Percentiles rank a stretch among this genome's conserved stretches.
phyloP scores from a whole-genome alignment of 2,113 vertebrate genomes.

The Tretioscincus oriximinensis region DNA sequence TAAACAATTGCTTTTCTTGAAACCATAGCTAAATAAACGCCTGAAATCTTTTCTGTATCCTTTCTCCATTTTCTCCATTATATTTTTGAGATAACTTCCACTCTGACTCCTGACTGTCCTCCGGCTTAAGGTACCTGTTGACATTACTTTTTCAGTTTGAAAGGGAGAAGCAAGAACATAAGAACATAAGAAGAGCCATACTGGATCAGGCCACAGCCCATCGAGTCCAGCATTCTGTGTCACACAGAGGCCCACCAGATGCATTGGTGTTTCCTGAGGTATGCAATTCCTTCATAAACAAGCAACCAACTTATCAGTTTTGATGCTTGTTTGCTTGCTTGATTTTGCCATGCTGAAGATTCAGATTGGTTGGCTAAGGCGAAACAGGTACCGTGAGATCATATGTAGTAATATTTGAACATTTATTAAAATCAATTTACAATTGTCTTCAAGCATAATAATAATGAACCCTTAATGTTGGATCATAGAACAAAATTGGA shows the following conservation, averaged over 20 bases:
- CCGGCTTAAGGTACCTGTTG: constrained; percentile 15
- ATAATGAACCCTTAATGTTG: too few relatives aligned
- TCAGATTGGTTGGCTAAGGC: too few relatives aligned
- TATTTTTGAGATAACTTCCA: neutral
- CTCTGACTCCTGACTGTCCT: constrained; percentile 7
- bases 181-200: too few relatives aligned
- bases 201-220: too few relatives aligned
- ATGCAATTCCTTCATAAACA: constrained; percentile 19
- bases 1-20: neutral
- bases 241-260: too few relatives aligned
- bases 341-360: constrained; percentile 1
- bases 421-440: too few relatives aligned
- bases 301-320: constrained; percentile 14
- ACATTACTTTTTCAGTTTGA: constrained; percentile 6
- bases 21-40: neutral
- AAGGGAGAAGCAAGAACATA: constrained; percentile 3
- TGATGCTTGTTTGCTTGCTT: constrained; percentile 3
- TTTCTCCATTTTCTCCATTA: neutral
- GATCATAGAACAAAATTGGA: too few relatives aligned
- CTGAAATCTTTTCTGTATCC: neutral
- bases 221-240: too few relatives aligned
- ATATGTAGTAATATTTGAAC: too few relatives aligned
- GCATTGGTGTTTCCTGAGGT: constrained; percentile 17
- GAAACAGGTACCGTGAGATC: too few relatives aligned
- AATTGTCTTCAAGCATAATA: too few relatives aligned